Evolutionary conservation across 1,140 invertebrate species (phyloP).

Genomic region (Geopemphigus sp.): DNA sequence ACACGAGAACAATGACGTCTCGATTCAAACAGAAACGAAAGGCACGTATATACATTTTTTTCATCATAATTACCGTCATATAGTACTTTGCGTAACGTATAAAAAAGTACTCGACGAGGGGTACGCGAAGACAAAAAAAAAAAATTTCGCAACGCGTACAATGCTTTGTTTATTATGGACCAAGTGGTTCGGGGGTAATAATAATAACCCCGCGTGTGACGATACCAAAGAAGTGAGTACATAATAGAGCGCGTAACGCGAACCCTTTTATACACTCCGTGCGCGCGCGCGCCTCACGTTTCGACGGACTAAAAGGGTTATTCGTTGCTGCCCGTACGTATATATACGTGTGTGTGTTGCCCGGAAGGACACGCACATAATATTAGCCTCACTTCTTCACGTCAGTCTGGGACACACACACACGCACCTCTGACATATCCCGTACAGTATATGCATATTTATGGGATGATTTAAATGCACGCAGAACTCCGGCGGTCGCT

Average conservation of each 20-base stretch:
- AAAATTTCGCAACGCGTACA: neutral
- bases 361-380: neutral
- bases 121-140: neutral
- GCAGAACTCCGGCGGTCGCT: no score
- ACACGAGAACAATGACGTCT: no score
- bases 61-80: no score
- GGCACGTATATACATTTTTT: no score
- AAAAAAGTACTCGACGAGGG: no score
- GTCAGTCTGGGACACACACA: neutral
- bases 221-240: neutral
- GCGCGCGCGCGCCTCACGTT: neutral
- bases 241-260: neutral
- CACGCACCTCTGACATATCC: neutral
- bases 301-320: slow-evolving; percentile 17
- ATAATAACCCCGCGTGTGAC: slow-evolving; percentile 1
- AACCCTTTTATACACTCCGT: neutral
- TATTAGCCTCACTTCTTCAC: slow-evolving; percentile 20
- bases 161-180: neutral
- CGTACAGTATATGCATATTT: slow-evolving; percentile 1
- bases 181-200: neutral
- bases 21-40: no score
- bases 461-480: slow-evolving; percentile 19
- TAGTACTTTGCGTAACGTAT: no score
- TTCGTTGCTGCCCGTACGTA: neutral
- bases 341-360: neutral